Base-by-base conservation (phyloP, 1,140 invertebrate species). In the Platyura marginata region DNA sequence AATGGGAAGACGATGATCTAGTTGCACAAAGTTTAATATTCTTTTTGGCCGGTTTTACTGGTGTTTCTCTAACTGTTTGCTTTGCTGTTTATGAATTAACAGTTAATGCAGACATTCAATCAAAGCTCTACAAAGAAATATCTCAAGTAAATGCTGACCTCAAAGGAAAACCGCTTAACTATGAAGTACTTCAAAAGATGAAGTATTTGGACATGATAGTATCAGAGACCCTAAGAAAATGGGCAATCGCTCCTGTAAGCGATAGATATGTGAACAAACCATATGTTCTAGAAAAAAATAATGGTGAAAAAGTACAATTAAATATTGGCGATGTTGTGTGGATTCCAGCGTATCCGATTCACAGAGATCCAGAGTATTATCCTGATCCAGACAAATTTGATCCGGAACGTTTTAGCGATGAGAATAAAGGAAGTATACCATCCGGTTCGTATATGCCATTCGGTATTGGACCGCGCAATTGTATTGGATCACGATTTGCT, bases 301-400 rank as follows among this genome's bases (percentile, higher is more conserved):
- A 39, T 33, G 40, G 41, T 25, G 35, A 32, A n/a, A 10, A n/a
- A 20, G 20, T 44, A 11, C 19, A 16, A 29, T 38, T 62, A 9
- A 44, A 54, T 20, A 47, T 46, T 35, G 54, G 51, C 11, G 45
- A 53, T 40, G 33, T 46, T 11, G n/a, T 61, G n/a, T 53, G 42
- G 45, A 48, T 61, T 21, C 53, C 56, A 18, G 49, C 53, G 10
- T 51, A 47, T 46, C 48, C 46, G 3, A 49, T 61, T 11, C 60
- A 61, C 47, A 54, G 62, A 29, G 64, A 72, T 53, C 57, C 62
- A n/a, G 55, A 67, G 38, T 57, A 65, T 46, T 75, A 63, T 49
- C 67, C 71, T 3, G 59, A 76, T 46, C 73, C 73, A 10, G n/a
- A n/a, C n/a, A n/a, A n/a, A n/a, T n/a, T n/a, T n/a, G n/a, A n/a